Evolutionary conservation across 1,140 invertebrate species (phyloP).

Genomic region (Listronotus oregonensis): DNA sequence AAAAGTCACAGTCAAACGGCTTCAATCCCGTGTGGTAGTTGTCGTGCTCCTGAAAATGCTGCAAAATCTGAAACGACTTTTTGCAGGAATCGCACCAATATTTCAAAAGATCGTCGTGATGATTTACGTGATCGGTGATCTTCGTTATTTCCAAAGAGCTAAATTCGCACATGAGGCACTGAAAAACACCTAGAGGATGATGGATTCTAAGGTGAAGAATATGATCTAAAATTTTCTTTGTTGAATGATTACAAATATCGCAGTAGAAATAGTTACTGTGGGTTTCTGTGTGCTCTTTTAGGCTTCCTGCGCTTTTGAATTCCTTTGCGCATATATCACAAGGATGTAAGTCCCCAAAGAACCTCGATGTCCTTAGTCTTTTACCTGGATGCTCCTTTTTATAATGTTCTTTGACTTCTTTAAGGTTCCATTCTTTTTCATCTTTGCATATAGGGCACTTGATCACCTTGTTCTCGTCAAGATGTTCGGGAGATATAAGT

Average conservation of each 20-base stretch:
- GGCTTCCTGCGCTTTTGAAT: conserved; percentile 52
- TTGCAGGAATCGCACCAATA: conserved; percentile 52
- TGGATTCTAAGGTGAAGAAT: conserved; percentile 53
- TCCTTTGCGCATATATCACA: conserved; percentile 70
- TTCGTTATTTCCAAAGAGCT: conserved; percentile 45
- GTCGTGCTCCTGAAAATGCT: conserved; percentile 52
- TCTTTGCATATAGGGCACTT: conserved; percentile 44
- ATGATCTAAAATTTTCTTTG: conserved; percentile 47
- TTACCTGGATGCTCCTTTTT: conserved; percentile 42
- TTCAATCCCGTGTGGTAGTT: conserved; percentile 71
- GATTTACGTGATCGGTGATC: conserved; percentile 46
- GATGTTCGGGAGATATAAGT: conserved; percentile 23
- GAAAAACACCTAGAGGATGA: conserved; percentile 57
- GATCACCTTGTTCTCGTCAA: conserved; percentile 30
- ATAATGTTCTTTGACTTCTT: conserved; percentile 42
- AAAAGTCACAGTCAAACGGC: conserved; percentile 73
- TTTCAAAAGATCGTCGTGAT: conserved; percentile 46
- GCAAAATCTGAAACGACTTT: conserved; percentile 50
- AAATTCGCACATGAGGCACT: conserved; percentile 59
- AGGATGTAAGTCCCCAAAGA: conserved; percentile 63
- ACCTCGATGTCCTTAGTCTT: conserved; percentile 36
- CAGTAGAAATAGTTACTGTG: conserved; percentile 65
- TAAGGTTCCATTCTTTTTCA: conserved; percentile 33
- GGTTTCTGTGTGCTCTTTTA: conserved; percentile 54
- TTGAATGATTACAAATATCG: conserved; percentile 48